Evolutionary conservation across 2,113 vertebrate genomes (phyloP).

Genomic region (Atrichornis clamosus): DNA sequence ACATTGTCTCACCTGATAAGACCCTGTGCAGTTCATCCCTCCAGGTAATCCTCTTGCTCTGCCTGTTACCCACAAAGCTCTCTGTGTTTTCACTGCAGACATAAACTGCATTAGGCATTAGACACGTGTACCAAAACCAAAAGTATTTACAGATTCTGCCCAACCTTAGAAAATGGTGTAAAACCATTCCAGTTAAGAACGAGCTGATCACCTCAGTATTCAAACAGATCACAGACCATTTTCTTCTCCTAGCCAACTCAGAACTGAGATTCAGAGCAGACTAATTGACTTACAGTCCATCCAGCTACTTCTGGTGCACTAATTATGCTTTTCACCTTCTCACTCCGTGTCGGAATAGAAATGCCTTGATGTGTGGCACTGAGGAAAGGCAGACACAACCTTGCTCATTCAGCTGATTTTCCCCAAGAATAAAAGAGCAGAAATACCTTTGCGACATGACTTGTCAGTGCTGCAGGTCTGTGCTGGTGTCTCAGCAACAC

Average conservation of each 20-base stretch:
- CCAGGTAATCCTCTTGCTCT: background rate
- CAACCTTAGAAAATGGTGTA: background rate
- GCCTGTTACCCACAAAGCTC: background rate
- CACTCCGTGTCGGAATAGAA: slow-evolving; percentile 16
- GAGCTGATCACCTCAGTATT: background rate
- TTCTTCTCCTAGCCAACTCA: slow-evolving; percentile 39
- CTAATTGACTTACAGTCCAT: slow-evolving; percentile 37
- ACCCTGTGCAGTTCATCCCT: background rate
- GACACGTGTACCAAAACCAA: background rate
- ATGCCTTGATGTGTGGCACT: background rate
- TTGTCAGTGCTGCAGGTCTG: background rate
- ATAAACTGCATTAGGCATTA: background rate
- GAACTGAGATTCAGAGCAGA: slow-evolving; percentile 48
- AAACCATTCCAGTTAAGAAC: background rate
- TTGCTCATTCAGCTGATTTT: slow-evolving; percentile 20
- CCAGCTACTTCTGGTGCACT: slow-evolving; percentile 29
- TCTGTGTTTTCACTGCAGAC: background rate
- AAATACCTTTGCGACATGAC: background rate
- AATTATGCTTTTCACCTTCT: slow-evolving; percentile 60
- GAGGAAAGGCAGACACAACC: slow-evolving; percentile 15
- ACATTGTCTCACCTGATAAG: background rate
- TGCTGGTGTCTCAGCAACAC: background rate
- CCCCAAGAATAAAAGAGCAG: slow-evolving; percentile 11
- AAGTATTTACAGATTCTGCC: slow-evolving; percentile 17
- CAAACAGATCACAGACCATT: slow-evolving; percentile 17